Conservation (phyloP, 2,888 invertebrate genomes). For the Archips crataeganus region DNA sequence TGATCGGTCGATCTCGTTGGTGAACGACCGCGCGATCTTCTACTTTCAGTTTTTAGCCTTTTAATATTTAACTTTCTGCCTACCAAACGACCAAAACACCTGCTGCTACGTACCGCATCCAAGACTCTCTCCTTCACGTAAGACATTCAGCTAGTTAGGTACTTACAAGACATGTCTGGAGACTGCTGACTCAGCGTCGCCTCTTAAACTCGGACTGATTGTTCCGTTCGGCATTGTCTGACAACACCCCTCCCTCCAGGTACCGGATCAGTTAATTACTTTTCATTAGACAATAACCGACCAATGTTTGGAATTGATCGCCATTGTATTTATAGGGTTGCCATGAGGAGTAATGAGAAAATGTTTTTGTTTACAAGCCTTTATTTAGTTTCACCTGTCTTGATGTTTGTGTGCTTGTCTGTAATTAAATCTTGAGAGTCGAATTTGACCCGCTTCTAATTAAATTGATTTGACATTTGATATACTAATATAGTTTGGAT, state of each 20-base stretch:
- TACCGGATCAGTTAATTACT: constrained; percentile 77
- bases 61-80: neutral
- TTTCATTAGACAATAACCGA: constrained; percentile 82
- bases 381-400: too few relatives aligned
- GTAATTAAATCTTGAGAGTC: too few relatives aligned
- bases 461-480: too few relatives aligned
- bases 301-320: constrained; percentile 50
- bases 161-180: constrained; percentile 71
- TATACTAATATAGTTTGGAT: too few relatives aligned
- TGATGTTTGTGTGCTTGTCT: too few relatives aligned
- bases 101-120: constrained; percentile 36
- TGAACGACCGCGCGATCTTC: too few relatives aligned
- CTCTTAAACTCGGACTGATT: constrained; percentile 81
- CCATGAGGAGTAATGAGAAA: constrained; percentile 15
- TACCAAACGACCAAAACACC: neutral
- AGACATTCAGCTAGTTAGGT: constrained; percentile 58
- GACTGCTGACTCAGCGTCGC: constrained; percentile 81
- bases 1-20: too few relatives aligned
- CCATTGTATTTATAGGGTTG: constrained; percentile 37
- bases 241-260: constrained; percentile 56
- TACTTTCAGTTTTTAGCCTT: neutral
- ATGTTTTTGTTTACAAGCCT: neutral
- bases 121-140: constrained; percentile 44
- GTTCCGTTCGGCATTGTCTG: constrained; percentile 82
- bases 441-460: too few relatives aligned